Conservation (phyloP, 2,888 invertebrate species). For the Chirona hameri region DNA sequence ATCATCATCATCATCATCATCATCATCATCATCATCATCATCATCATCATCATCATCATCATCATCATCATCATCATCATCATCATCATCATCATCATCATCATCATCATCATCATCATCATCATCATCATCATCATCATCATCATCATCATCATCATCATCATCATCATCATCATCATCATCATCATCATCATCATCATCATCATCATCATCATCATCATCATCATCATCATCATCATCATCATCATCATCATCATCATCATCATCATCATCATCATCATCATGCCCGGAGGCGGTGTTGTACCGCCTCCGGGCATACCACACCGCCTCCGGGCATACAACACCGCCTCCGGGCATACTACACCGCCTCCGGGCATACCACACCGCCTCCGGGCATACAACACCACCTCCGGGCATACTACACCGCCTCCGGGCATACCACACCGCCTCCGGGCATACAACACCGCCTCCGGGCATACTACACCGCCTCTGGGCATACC, state of each 20-base stretch:
- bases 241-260: slow-evolving; percentile 25
- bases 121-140: not conserved
- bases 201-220: slow-evolving; percentile 29
- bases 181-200: slow-evolving; percentile 27
- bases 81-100: slow-evolving; percentile 22
- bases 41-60: slow-evolving; percentile 22
- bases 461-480: too few species aligned
- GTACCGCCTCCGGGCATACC: too few species aligned
- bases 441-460: too few species aligned
- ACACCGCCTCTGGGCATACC: too few species aligned
- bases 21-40: slow-evolving; percentile 22
- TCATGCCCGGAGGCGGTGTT: not conserved
- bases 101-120: slow-evolving; percentile 11
- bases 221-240: slow-evolving; percentile 28
- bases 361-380: too few species aligned
- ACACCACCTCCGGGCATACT: too few species aligned
- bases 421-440: too few species aligned
- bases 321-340: too few species aligned
- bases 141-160: slow-evolving; percentile 3
- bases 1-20: slow-evolving; percentile 22
- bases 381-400: too few species aligned
- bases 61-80: slow-evolving; percentile 22
- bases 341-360: not conserved
- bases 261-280: slow-evolving; percentile 22
- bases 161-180: slow-evolving; percentile 13